A percentile compares a stretch with the other conserved stretches of the same genome.
Evolutionary conservation across 2,888 invertebrate species (phyloP).

Genomic region (Cyrtodaria siliqua): DNA sequence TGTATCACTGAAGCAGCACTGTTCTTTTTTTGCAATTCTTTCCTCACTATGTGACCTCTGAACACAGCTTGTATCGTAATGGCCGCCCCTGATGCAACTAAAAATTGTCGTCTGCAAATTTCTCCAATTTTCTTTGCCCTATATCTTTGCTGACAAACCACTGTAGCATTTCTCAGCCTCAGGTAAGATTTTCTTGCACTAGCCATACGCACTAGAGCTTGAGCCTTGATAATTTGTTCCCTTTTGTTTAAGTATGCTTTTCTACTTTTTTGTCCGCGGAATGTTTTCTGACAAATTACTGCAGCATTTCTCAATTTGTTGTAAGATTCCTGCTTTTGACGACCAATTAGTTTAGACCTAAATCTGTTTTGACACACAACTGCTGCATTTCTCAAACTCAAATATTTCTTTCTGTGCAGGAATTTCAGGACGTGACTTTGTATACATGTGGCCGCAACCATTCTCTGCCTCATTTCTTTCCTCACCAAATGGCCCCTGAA

Average conservation of each 20-base stretch:
- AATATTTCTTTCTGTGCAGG: slow-evolving; percentile 26
- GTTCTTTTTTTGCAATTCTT: slow-evolving; percentile 22
- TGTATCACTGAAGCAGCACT: slow-evolving; percentile 68
- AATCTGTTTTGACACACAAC: slow-evolving; percentile 57
- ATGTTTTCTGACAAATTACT: slow-evolving; percentile 70
- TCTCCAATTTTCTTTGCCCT: slow-evolving; percentile 16
- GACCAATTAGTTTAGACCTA: slow-evolving; percentile 47
- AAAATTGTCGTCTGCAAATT: slow-evolving; percentile 29
- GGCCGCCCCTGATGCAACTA: slow-evolving; percentile 56
- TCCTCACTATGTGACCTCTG: slow-evolving; percentile 40
- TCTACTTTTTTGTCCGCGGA: slow-evolving; percentile 54
- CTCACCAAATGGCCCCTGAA: slow-evolving; percentile 50
- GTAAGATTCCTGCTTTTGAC: slow-evolving; percentile 27
- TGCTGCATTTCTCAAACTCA: slow-evolving; percentile 44
- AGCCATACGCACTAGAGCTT: slow-evolving; percentile 42
- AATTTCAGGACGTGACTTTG: slow-evolving; percentile 16
- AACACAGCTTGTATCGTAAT: slow-evolving; percentile 67
- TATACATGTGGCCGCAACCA: slow-evolving; percentile 7
- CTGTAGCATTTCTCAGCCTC: slow-evolving; percentile 42
- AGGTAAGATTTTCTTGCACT: slow-evolving; percentile 34
- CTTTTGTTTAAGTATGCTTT: slow-evolving; percentile 27
- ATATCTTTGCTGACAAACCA: slow-evolving; percentile 30
- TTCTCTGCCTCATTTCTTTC: slow-evolving; percentile 8
- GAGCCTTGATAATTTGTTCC: slow-evolving; percentile 59
- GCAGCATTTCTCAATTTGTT: slow-evolving; percentile 54